Evolutionary conservation across 2,888 invertebrate species (phyloP).

Genomic region (Aplocera efformata): DNA sequence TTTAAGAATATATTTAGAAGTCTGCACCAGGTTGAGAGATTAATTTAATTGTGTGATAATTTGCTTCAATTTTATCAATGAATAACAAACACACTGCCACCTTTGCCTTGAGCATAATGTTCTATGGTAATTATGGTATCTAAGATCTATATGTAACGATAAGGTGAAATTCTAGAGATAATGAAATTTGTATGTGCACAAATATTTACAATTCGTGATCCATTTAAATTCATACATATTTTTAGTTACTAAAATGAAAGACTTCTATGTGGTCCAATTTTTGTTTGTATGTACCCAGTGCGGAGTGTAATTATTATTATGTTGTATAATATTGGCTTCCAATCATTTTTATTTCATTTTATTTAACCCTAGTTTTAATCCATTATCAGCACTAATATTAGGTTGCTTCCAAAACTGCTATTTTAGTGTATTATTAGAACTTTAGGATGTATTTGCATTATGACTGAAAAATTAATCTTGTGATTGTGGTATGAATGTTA

Average conservation of each 20-base stretch:
- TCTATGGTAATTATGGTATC: conserved; percentile 16
- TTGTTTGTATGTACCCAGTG: conserved; percentile 42
- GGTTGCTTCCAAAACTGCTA: conserved; percentile 70
- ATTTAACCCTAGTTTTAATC: conserved; percentile 46
- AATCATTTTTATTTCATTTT: conserved; percentile 36
- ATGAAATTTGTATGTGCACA: conserved; percentile 37
- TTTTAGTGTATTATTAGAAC: conserved; percentile 51
- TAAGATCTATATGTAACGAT: conserved; percentile 22
- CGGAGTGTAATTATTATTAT: conserved; percentile 29
- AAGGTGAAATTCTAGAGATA: conserved; percentile 26
- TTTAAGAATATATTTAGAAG: conserved; percentile 53
- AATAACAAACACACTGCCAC: conserved; percentile 35
- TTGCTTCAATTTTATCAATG: conserved; percentile 39
- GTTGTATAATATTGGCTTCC: conserved; percentile 57
- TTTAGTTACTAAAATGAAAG: conserved; percentile 52
- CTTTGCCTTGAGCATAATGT: conserved; percentile 31
- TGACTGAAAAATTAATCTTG: conserved; percentile 70
- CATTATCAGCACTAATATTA: conserved; percentile 67
- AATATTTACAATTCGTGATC: conserved; percentile 38
- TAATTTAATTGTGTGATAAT: conserved; percentile 39
- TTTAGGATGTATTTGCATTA: conserved; percentile 63
- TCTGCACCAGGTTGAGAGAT: conserved; percentile 52
- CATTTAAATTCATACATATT: conserved; percentile 27
- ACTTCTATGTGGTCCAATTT: conserved; percentile 74
- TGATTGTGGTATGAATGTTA: conserved; percentile 70